Conservation (phyloP, 2,113 vertebrate species). For the Balaenoptera acutorostrata region DNA sequence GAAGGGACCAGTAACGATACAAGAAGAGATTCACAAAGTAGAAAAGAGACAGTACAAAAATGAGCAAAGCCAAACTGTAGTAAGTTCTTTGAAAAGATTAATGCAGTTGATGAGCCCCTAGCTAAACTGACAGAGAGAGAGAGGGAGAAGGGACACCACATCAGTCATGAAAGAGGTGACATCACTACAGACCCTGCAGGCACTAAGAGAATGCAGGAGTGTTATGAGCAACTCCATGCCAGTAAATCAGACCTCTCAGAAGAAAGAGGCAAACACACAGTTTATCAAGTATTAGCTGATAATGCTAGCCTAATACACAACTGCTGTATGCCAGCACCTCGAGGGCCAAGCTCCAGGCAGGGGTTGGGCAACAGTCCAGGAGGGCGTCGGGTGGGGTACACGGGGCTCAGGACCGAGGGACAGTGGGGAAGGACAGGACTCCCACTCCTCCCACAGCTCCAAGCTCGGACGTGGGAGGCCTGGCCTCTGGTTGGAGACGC, state of each 20-base stretch:
- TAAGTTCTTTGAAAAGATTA: not conserved
- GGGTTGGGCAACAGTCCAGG: not conserved
- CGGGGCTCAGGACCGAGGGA: no score
- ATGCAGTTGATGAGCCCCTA: not conserved
- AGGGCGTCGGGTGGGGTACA: no score
- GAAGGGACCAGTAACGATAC: not conserved
- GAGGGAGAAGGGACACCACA: not conserved
- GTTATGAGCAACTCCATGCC: not conserved
- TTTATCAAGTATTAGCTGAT: not conserved
- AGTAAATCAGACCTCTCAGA: not conserved
- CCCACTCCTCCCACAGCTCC: no score
- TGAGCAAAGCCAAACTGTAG: not conserved
- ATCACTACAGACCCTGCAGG: not conserved
- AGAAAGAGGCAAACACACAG: not conserved
- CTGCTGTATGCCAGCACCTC: not conserved
- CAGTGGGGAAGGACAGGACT: not conserved
- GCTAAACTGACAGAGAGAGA: not conserved
- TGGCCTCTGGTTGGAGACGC: not conserved
- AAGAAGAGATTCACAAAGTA: not conserved
- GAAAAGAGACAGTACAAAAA: not conserved
- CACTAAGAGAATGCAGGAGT: not conserved
- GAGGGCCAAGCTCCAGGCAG: not conserved
- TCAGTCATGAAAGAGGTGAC: not conserved
- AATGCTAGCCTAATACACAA: not conserved
- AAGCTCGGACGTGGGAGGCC: not conserved